Evolutionary conservation across 2,797 vertebrate species (phyloP), one percentile per base, ranked within the genome.

Genomic region (Euthynnus affinis): DNA sequence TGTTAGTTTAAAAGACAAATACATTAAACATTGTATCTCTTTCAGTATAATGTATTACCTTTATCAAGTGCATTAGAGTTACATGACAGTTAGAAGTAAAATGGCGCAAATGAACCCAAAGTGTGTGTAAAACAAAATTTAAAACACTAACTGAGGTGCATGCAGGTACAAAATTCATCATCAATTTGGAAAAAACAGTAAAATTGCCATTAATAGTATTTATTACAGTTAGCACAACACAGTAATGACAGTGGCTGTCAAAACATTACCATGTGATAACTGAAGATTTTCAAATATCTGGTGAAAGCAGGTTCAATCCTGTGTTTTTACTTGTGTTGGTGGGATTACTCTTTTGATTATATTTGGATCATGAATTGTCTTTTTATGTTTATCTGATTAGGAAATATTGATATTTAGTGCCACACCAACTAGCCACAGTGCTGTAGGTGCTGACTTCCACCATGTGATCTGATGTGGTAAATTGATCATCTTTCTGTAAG

Each of bases 31-130:
- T 0, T 10, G 1, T 20, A 51, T 66, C 56, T 78, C 44, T 55
- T 65, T 74, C 7, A 51, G 34, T 60, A 12, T 20, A 68, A 66
- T 20, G 65, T 32, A 83, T 63, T 40, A 25, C 22, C 20, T n/a
- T 64, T 55, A 68, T 29, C 12, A 57, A 53, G 10, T n/a, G 20
- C 22, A 46, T 57, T 15, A 10, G 14, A 57, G 37, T 27, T 37
- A 42, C 15, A 29, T 55, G 5, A 0, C n/a, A n/a, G 37, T 17
- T 64, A 37, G 32, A 64, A 66, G 69, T 32, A 48, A 48, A 22
- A 25, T 9, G 6, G 2, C 23, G 18, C 29, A 66, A 55, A 58
- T 42, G 4, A 71, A 46, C 27, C 22, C 46, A 42, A 59, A 64
- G 48, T 22, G 4, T 48, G 29, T 3, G 7, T 48, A 9, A 68